Evolutionary conservation across 2,113 vertebrate species (phyloP).

Genomic region (Tragelaphus buxtoni): DNA sequence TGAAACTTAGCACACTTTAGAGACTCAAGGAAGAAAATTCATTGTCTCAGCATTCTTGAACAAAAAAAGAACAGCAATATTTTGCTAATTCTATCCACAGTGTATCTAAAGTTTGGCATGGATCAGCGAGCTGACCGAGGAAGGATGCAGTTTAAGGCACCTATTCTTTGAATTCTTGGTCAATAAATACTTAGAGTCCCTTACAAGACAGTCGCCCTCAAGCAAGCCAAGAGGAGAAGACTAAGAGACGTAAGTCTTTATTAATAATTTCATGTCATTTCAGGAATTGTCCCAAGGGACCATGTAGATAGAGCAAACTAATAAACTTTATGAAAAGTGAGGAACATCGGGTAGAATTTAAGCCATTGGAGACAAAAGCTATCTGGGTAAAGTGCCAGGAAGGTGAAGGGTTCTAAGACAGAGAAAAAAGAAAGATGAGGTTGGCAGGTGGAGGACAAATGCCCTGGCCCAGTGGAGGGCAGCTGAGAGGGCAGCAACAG

Average conservation of each 20-base stretch:
- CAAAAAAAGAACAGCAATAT: background rate
- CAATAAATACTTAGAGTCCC: background rate
- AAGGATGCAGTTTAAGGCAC: background rate
- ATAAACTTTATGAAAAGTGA: background rate
- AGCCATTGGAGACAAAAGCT: background rate
- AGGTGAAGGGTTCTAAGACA: background rate
- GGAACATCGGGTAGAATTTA: background rate
- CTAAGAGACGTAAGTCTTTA: background rate
- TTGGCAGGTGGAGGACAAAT: background rate
- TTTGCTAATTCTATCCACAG: background rate
- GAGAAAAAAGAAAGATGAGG: background rate
- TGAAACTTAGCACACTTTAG: background rate
- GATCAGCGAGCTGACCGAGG: background rate
- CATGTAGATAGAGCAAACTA: background rate
- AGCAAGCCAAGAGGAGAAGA: background rate
- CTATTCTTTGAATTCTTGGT: background rate
- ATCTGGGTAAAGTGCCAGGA: background rate
- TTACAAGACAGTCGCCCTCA: background rate
- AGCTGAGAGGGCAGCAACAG: rapidly evolving
- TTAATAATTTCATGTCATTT: background rate
- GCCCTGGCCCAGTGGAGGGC: background rate
- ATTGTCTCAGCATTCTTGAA: background rate
- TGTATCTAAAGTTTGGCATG: background rate
- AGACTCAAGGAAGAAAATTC: background rate
- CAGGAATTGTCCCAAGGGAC: background rate